Evolutionary conservation across 1,140 invertebrate species (phyloP), one percentile per base, ranked within the genome.

Genomic region (Drepana arcuata): DNA sequence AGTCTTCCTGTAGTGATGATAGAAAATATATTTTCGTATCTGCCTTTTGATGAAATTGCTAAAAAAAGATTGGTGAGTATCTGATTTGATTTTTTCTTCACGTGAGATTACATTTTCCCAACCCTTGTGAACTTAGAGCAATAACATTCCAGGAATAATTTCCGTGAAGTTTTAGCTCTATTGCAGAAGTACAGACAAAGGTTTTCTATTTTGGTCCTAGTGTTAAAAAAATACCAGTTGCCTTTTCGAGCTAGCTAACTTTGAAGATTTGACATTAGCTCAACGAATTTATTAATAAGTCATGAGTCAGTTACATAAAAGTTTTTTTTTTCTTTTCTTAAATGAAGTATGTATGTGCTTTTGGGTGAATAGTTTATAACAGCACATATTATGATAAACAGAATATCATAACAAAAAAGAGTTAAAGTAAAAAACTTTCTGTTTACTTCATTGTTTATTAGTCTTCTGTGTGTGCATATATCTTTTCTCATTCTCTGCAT

Each of bases 1-100:
- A 67, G 88, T 49, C 78, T 95, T 18, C 93, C 93, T 15, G 89
- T 92, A 54, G 87, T 93, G 45, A 89, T 93, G 18, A 51, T 95
- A 5, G 92, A 94, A 61, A 89, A 91, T 31, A 91, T 95, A 48
- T 82, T 95, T 16, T 91, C 90, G 15, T 90, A 88, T 83, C 81
- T 95, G 16, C 79, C 87, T 0, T 95, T 91, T 68, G 93, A 95
- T 75, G 91, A 94, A 84, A 90, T 95, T 32, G 90, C 93, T 39
- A 90, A 87, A 78, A 87, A 89, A 61, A 87, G 93, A 85, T 72
- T 92, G 61, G 93, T 95, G 88, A 90, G 90, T 84, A 12, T 44
- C 41, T 42, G 6, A 24, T 7, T 55, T 30, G 13, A 36, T 56
- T 52, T 60, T 69, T 67, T 73, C 61, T 67, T 60, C 60, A 66